Conservation (phyloP, 2,113 vertebrate genomes). For the Globicephala melas region DNA sequence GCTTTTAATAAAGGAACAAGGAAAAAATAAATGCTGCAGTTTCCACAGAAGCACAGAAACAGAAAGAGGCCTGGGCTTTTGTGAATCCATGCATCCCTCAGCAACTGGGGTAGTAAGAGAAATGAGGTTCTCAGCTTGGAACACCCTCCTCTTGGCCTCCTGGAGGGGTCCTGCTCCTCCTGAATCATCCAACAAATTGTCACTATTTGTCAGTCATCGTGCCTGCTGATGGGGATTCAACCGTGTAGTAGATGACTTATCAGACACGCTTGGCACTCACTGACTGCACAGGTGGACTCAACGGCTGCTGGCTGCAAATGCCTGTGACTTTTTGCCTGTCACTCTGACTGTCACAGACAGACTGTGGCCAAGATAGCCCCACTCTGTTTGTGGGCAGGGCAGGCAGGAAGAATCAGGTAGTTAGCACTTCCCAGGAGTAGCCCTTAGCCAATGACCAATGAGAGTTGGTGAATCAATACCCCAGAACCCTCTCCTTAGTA, state of each 20-base stretch:
- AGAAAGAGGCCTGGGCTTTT: no score
- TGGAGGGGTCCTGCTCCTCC: not conserved
- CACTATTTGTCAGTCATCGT: not conserved
- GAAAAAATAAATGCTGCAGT: not conserved
- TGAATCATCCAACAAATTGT: not conserved
- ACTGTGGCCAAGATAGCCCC: not conserved
- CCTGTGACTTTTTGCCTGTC: not conserved
- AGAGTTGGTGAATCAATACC: not conserved
- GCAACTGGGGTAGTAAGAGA: not conserved
- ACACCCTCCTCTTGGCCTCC: not conserved
- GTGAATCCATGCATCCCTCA: not conserved
- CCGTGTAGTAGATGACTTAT: fast-evolving
- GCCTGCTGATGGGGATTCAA: not conserved
- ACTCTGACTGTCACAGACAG: not conserved
- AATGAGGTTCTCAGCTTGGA: not conserved
- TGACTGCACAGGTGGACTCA: not conserved
- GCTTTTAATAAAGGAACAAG: not conserved
- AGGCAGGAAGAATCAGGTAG: not conserved
- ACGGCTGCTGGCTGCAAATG: not conserved
- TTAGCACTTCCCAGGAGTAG: not conserved
- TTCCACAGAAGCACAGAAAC: not conserved
- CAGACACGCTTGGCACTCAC: not conserved
- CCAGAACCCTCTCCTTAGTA: not conserved
- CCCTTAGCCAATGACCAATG: not conserved
- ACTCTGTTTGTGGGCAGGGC: not conserved